phyloP scores from a whole-genome alignment of 1,140 invertebrate species.

The Chrysopa pallens region DNA sequence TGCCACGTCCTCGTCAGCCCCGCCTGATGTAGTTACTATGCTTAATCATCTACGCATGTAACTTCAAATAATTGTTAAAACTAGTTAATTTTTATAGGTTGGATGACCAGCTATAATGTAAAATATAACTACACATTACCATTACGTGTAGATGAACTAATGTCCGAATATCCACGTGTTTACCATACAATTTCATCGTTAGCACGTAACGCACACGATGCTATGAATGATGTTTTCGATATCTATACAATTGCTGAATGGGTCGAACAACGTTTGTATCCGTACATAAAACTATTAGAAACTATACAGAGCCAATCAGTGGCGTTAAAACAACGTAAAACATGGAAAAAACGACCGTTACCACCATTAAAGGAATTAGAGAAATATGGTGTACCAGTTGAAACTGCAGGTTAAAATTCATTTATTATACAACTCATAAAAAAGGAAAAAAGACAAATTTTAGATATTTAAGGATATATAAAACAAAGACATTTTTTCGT shows the following conservation, averaged over 20 bases:
- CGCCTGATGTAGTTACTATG: too few species aligned
- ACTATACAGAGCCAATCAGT: slow-evolving; percentile 23
- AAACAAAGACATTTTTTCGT: too few species aligned
- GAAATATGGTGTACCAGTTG: slow-evolving; percentile 14
- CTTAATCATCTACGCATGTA: too few species aligned
- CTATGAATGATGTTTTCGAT: slow-evolving; percentile 50
- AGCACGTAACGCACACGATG: slow-evolving; percentile 38
- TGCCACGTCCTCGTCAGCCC: too few species aligned
- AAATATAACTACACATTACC: slow-evolving; percentile 59
- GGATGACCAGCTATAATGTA: slow-evolving; percentile 65
- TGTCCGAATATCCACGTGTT: slow-evolving; percentile 39
- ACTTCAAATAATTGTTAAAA: too few species aligned
- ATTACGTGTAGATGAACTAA: slow-evolving; percentile 47
- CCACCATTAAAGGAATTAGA: slow-evolving; percentile 21
- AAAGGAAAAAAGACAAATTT: background rate
- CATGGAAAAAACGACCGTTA: slow-evolving; percentile 19
- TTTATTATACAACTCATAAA: background rate
- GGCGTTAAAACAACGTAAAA: slow-evolving; percentile 18
- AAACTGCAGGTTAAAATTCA: slow-evolving; percentile 1
- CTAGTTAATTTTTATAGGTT: slow-evolving; percentile 20
- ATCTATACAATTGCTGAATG: slow-evolving; percentile 56
- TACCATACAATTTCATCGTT: slow-evolving; percentile 39
- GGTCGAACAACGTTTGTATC: slow-evolving; percentile 40
- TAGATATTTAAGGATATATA: too few species aligned
- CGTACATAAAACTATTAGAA: slow-evolving; percentile 24